These are phyloP conservation scores for Amphiprion clarkii DNA, from an alignment of 2,797 vertebrate genomes.

Conservation along the genomic window DNA sequence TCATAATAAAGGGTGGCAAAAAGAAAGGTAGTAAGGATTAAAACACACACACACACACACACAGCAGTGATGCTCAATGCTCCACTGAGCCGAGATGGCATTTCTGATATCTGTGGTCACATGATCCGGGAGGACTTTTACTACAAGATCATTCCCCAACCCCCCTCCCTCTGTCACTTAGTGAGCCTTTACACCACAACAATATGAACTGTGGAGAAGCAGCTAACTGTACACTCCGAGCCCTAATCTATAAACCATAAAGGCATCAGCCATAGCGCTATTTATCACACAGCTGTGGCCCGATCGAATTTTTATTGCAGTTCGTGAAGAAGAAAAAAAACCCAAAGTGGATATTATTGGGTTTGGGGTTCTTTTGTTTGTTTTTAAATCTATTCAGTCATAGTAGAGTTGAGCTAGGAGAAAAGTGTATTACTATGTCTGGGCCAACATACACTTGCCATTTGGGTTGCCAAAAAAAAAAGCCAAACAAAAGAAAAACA, in stretches of 20 bases:
- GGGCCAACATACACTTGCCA: too few species aligned
- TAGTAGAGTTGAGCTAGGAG: too few species aligned
- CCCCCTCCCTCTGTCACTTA: constrained; percentile 70
- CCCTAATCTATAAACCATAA: constrained; percentile 72
- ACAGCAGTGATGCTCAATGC: constrained; percentile 49
- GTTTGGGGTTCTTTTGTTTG: background rate
- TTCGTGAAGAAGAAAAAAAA: background rate
- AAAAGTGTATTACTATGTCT: too few species aligned
- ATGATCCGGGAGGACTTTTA: constrained; percentile 80
- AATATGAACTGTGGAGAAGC: constrained; percentile 71
- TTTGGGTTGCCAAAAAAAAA: background rate
- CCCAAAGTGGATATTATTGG: background rate
- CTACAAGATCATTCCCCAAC: constrained; percentile 77
- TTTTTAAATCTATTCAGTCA: background rate
- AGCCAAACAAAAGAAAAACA: constrained; percentile 72
- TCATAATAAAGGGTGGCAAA: constrained; percentile 38
- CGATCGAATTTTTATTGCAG: constrained; percentile 33
- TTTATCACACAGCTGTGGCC: constrained; percentile 59
- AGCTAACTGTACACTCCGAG: constrained; percentile 64
- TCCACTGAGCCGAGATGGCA: constrained; percentile 77
- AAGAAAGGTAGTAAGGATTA: constrained; percentile 22
- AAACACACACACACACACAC: constrained; percentile 12
- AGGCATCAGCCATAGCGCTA: constrained; percentile 50
- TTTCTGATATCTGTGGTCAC: constrained; percentile 83
- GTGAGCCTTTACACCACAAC: constrained; percentile 74